Evolutionary conservation across 2,113 vertebrate genomes (phyloP).

Genomic region (rabbit (Oryctolagus cuniculus)): mOryCun1.1 NC_091434.1:159111001-159111500

Average conservation of each 20-base stretch:
- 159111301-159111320: not conserved
- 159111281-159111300: not conserved
- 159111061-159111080: no score
- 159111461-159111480: not conserved
- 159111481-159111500: not conserved
- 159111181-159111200: no score
- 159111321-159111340: not conserved
- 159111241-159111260: not conserved
- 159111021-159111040: no score
- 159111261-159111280: constrained; percentile 1
- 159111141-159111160: no score
- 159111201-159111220: no score
- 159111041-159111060: no score
- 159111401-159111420: not conserved
- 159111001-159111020: no score
- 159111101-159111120: no score
- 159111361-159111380: not conserved
- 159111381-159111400: not conserved
- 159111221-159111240: not conserved
- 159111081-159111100: no score
- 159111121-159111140: no score
- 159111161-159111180: no score
- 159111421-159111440: not conserved
- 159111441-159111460: not conserved
- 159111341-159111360: not conserved